Percentiles rank a stretch among this genome's conserved stretches.
phyloP scores from a whole-genome alignment of 2,797 vertebrate genomes.

The Halcyon leucocephala region DNA sequence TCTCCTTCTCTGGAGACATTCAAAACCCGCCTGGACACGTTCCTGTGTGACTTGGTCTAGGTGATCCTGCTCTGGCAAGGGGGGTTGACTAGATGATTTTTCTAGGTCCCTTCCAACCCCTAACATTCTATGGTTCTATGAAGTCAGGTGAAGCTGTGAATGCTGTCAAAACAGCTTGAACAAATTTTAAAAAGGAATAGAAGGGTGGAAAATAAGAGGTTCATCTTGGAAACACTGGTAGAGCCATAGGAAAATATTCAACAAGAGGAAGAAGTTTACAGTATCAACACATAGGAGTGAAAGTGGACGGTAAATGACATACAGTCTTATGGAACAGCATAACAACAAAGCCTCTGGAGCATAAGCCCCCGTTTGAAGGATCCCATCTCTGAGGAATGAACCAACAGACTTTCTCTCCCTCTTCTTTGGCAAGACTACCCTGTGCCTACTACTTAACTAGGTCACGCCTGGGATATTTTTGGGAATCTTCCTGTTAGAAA shows the following conservation, averaged over 20 bases:
- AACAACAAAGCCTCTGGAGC: background rate
- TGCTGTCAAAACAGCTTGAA: background rate
- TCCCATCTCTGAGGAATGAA: background rate
- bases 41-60: too few relatives aligned
- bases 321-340: background rate
- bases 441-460: conserved; percentile 12
- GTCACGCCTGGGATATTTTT: conserved; percentile 54
- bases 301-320: background rate
- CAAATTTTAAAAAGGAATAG: background rate
- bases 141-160: background rate
- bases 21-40: too few relatives aligned
- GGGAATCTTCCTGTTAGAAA: conserved; percentile 54
- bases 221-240: background rate
- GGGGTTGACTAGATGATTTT: too few relatives aligned
- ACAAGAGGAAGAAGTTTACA: background rate
- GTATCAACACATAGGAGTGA: background rate
- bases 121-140: background rate
- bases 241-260: background rate
- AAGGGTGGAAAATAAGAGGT: background rate
- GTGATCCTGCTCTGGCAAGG: too few relatives aligned
- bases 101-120: too few relatives aligned
- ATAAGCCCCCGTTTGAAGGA: background rate
- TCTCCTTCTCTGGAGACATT: too few relatives aligned
- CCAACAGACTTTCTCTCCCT: background rate
- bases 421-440: background rate